Percentiles rank a stretch among this genome's conserved stretches.
phyloP scores from a whole-genome alignment of 2,113 vertebrate species.

The Nannobrachium achirus region DNA sequence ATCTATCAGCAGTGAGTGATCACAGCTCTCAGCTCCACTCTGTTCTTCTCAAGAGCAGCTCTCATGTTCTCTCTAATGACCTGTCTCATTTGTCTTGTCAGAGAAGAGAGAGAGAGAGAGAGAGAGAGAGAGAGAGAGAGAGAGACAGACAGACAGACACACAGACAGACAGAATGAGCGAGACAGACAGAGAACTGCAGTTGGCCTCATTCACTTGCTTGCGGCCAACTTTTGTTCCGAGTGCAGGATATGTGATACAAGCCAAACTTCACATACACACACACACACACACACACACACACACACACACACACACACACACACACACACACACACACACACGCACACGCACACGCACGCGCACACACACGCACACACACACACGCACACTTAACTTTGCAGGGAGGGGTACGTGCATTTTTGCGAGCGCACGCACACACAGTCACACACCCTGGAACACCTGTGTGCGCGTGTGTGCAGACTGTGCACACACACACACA shows the following conservation, averaged over 20 bases:
- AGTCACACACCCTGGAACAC: too few species aligned
- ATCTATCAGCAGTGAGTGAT: background rate
- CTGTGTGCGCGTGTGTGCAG: too few species aligned
- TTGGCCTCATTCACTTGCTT: conserved; percentile 38
- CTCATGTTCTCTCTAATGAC: conserved; percentile 29
- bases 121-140: conserved; percentile 1
- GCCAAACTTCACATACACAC: background rate
- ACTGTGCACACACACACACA: background rate
- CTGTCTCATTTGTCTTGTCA: conserved; percentile 47
- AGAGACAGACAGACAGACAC: background rate
- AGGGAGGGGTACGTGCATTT: too few species aligned
- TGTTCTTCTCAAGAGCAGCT: background rate
- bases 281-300: background rate
- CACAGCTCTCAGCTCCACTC: background rate
- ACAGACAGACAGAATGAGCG: too few species aligned
- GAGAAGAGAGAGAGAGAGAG: conserved; percentile 32
- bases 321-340: background rate
- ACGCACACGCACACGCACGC: conserved; percentile 40
- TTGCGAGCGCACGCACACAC: too few species aligned
- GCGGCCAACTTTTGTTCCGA: conserved; percentile 41
- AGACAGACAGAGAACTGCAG: conserved; percentile 17
- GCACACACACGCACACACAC: background rate
- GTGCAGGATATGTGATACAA: conserved; percentile 54
- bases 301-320: background rate
- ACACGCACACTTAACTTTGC: conserved; percentile 46